phyloP scores from a whole-genome alignment of 2,888 invertebrate species.

The Chloroclystis v-ata region DNA sequence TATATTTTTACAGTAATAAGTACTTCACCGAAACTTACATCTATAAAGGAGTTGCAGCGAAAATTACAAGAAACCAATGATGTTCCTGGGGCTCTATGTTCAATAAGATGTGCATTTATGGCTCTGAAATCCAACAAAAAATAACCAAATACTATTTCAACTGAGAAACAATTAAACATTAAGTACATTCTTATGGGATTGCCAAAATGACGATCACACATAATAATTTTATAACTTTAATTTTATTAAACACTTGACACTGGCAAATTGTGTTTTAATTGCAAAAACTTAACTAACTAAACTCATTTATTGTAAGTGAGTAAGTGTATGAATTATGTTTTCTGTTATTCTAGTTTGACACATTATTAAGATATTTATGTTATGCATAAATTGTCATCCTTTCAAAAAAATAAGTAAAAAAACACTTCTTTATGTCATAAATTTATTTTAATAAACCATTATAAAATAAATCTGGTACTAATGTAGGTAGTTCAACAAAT shows the following conservation, averaged over 20 bases:
- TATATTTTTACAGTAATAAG: constrained; percentile 56
- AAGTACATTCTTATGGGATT: no score
- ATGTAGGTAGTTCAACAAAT: constrained; percentile 43
- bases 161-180: background rate
- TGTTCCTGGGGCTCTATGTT: constrained; percentile 56
- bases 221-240: no score
- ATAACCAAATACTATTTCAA: constrained; percentile 6
- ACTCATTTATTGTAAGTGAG: no score
- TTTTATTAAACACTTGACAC: no score
- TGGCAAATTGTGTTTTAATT: no score
- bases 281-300: no score
- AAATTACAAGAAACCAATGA: constrained; percentile 57
- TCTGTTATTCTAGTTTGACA: no score
- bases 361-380: no score
- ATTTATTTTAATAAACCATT: constrained; percentile 29
- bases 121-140: constrained; percentile 33
- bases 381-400: no score
- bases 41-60: constrained; percentile 48
- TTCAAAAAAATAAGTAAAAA: no score
- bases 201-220: no score
- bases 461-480: constrained; percentile 37
- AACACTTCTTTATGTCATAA: background rate
- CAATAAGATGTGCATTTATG: constrained; percentile 53
- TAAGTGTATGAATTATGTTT: no score
- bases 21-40: constrained; percentile 50